Evolutionary conservation across 2,888 invertebrate species (phyloP), one percentile per base, ranked within the genome.

Genomic region (Panzeria rudis): DNA sequence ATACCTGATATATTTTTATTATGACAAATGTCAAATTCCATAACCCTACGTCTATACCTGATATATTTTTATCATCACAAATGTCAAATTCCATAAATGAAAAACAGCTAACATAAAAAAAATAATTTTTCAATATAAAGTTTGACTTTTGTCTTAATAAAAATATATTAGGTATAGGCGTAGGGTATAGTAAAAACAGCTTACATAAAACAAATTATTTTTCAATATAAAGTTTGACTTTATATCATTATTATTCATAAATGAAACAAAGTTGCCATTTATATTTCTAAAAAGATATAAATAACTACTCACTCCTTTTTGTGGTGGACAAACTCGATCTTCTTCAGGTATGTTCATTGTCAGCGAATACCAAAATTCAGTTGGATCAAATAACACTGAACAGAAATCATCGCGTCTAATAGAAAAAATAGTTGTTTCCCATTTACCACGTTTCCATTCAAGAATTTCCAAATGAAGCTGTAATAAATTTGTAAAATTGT

Each of bases 351-450:
- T 41, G 25, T 59, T 77, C 0, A 3, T 23, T 7, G 87, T 29
- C 8, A 83, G 2, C 0, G 66, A 41, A 68, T 62, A 64, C 87
- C 87, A 87, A 23, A 79, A 9, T 35, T 87, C 87, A 1, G n/a
- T n/a, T 0, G 83, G 81, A 71, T 79, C 68, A 64, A 83, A 56
- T 15, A 77, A 29, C 11, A 72, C 41, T 13, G 32, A 59, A 66
- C 87, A 87, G 4, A 86, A 69, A 66, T 87, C 83, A 9, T 64
- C 4, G 9, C 87, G 86, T 50, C 47, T 85, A 0, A 87, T 79
- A 1, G 84, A 76, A 9, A 35, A 84, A 1, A 84, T 1, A 7
- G 86, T 87, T 17, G 38, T 35, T 13, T 78, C 73, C 87, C 87
- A 87, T 17, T 85, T 73, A 9, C 86, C 80, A 50, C 86, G 85